Evolutionary conservation across 2,113 vertebrate genomes (phyloP), one percentile per base, ranked within the genome.

Genomic region (Entosphenus tridentatus): DNA sequence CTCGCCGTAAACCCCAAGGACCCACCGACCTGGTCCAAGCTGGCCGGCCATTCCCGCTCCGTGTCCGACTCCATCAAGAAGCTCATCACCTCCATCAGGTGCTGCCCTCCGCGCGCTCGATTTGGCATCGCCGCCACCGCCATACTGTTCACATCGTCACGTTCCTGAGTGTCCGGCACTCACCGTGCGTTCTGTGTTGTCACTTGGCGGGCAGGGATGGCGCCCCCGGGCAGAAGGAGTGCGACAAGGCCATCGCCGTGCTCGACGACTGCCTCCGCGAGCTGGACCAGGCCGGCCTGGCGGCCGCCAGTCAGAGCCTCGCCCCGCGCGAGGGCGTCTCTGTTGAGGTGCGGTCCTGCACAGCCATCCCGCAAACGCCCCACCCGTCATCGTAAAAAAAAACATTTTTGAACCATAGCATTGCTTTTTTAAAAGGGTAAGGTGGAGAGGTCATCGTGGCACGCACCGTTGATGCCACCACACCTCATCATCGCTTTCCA

Each of bases 41-140:
- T 97, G 57, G 92, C 92, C 0, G 80, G 90, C 57, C 91, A 96
- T 76, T 96, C 92, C 0, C 85, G 89, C n/a, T 96, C 89, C 0
- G 87, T 97, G 73, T 96, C 92, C 0, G 92, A 97, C 73, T 97
- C 92, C 73, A 97, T 97, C 78, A 97, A 97, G 84, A 96, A 92
- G 68, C 83, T 97, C 9, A 97, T 97, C 70, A 95, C 92, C 70
- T 92, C 87, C 78, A 93, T 96, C 89, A 93, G 92, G 92, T 95
- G 39, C 39, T 39, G 39, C 39, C 39, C 39, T 39, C 39, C 39
- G 39, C 39, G 39, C 1, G 39, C 39, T 39, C 39, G 39, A 39
- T 39, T 1, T 39, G 1, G 39, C 39, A 39, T 39, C 39, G 6
- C 39, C 39, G 39, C 39, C 39, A 39, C 39, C 39, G 39, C 39